Evolutionary conservation across 1,140 invertebrate species (phyloP).

Genomic region (Diorhabda elongata): DNA sequence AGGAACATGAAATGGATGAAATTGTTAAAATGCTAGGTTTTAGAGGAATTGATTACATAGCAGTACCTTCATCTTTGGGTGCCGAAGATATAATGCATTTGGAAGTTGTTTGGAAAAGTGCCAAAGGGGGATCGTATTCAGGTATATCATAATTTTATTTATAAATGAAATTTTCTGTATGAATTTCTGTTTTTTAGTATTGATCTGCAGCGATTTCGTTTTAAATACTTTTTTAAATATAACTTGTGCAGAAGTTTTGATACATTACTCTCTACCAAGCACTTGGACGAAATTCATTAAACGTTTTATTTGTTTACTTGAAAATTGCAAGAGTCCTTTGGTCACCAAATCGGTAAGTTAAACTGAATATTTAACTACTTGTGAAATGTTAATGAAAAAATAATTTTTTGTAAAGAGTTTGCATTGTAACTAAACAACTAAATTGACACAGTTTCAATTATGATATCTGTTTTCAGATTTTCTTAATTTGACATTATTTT

Average conservation of each 20-base stretch:
- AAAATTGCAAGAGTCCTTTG: conserved; percentile 34
- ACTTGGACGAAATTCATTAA: conserved; percentile 37
- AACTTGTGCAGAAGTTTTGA: conserved; percentile 31
- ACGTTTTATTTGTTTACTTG: conserved; percentile 36
- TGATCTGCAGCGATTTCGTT: conserved; percentile 39
- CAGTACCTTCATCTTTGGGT: conserved; percentile 19
- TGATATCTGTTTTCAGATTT: too few relatives aligned
- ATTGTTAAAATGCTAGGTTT: conserved; percentile 26
- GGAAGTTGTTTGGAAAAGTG: conserved; percentile 32
- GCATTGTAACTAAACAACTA: too few relatives aligned
- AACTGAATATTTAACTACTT: too few relatives aligned
- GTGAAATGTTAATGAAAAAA: too few relatives aligned
- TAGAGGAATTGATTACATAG: conserved; percentile 30
- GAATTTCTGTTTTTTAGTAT: conserved; percentile 32
- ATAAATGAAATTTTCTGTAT: conserved; percentile 1
- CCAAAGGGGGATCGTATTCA: conserved; percentile 28
- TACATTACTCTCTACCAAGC: conserved; percentile 38
- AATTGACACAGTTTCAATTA: too few relatives aligned
- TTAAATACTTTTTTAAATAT: conserved; percentile 32
- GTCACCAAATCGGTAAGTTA: conserved; percentile 22
- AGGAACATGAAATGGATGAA: conserved; percentile 32
- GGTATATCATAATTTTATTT: conserved; percentile 21
- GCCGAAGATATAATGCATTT: conserved; percentile 29
- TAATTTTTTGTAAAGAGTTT: too few relatives aligned
- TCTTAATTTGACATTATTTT: too few relatives aligned